Percentiles rank a stretch among this genome's conserved stretches.
Conservation (phyloP, 30 jellyfish, hydroid and myxozoan genomes). For the Rhopilema esculentum region DNA sequence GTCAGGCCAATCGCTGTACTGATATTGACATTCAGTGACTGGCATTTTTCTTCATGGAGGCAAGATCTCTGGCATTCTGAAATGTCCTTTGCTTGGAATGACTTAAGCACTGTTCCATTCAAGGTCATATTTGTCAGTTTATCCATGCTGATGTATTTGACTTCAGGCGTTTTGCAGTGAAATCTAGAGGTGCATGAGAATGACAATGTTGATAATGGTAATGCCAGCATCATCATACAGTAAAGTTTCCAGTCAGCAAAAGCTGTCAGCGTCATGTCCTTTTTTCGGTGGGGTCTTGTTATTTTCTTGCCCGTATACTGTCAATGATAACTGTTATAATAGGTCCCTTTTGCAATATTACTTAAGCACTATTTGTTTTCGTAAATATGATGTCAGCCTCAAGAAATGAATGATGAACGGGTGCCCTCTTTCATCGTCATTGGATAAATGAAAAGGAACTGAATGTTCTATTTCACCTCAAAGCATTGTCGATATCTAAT, state of each 20-base stretch:
- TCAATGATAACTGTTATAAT: too few species aligned
- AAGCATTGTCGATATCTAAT: too few species aligned
- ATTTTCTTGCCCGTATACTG: too few species aligned
- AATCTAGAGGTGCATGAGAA: constrained; percentile 42
- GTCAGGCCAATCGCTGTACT: background rate
- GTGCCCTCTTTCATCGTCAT: too few species aligned
- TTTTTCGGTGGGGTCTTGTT: too few species aligned
- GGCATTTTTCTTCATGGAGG: constrained; percentile 26
- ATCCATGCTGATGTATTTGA: constrained; percentile 29
- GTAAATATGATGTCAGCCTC: too few species aligned
- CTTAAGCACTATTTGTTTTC: too few species aligned
- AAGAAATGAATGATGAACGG: too few species aligned
- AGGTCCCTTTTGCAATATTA: too few species aligned
- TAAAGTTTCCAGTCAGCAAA: background rate
- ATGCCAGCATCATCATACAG: background rate
- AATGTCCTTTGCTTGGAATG: constrained; percentile 1
- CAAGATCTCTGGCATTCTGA: constrained; percentile 35
- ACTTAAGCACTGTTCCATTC: constrained; percentile 23
- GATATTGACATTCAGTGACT: constrained; percentile 28
- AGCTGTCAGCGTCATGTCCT: too few species aligned
- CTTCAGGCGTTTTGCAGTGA: constrained; percentile 36
- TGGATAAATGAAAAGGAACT: too few species aligned
- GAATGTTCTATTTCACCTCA: too few species aligned
- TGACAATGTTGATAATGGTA: background rate
- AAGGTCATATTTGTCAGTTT: constrained; percentile 2